These are phyloP conservation scores for Arizona elegans DNA, from an alignment of 2,113 vertebrate genomes.

Conservation along the genomic window DNA sequence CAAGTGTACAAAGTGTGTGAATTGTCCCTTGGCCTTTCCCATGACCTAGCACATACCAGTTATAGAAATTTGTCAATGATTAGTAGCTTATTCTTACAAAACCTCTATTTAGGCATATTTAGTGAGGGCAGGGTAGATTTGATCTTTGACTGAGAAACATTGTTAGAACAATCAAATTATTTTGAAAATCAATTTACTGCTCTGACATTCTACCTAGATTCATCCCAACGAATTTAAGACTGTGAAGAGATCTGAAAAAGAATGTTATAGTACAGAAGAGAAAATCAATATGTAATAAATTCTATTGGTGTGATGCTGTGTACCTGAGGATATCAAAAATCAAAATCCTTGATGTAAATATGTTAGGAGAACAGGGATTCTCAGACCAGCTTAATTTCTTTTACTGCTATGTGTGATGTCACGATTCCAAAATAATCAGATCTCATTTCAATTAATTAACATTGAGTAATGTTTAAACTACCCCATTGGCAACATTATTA, in stretches of 20 bases:
- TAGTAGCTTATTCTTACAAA: not conserved
- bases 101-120: not conserved
- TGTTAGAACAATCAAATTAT: not conserved
- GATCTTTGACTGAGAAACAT: not conserved
- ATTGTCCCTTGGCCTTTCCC: not conserved
- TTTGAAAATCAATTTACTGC: not conserved
- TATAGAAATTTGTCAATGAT: not conserved
- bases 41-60: not conserved
- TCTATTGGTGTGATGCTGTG: not conserved
- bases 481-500: not conserved
- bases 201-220: slow-evolving; percentile 3
- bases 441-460: not conserved
- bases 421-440: not conserved
- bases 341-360: not conserved
- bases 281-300: not conserved
- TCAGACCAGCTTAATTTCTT: not conserved
- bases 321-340: not conserved
- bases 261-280: not conserved
- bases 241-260: not conserved
- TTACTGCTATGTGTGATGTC: not conserved
- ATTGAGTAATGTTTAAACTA: not conserved
- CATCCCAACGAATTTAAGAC: not conserved
- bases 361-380: not conserved
- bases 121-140: not conserved
- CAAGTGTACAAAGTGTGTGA: not conserved